A percentile compares a stretch with the other conserved stretches of the same genome.
Evolutionary conservation across 2,113 vertebrate species (phyloP).

Genomic region (Paramormyrops kingsleyae): DNA sequence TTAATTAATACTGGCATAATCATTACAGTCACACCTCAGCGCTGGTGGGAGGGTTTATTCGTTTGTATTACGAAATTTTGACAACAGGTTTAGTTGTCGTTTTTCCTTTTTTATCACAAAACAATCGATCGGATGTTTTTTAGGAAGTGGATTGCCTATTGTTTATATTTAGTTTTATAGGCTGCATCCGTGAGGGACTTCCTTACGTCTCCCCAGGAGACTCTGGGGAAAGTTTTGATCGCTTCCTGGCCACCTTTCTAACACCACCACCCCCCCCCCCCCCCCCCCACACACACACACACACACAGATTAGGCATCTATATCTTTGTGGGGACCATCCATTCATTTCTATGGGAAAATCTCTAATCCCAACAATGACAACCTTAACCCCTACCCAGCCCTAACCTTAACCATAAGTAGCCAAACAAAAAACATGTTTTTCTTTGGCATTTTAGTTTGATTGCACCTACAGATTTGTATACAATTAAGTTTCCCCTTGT

Average conservation of each 20-base stretch:
- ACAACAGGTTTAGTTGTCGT: background rate
- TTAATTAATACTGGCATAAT: background rate
- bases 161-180: background rate
- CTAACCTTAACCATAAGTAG: background rate
- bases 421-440: background rate
- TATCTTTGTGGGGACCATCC: background rate
- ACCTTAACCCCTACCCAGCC: background rate
- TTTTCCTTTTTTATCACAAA: background rate
- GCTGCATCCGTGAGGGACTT: background rate
- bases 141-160: background rate
- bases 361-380: background rate
- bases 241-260: constrained; percentile 21
- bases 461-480: background rate
- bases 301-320: background rate
- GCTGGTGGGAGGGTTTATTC: background rate
- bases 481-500: background rate
- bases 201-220: background rate
- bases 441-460: background rate
- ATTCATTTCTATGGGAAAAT: background rate
- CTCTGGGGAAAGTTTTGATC: constrained; percentile 35
- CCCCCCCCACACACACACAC: too few relatives aligned
- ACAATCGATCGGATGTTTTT: background rate
- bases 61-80: background rate
- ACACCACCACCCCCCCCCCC: background rate
- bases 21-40: background rate